Evolutionary conservation across 2,888 invertebrate species (phyloP).

Genomic region (Chloromyia formosa): DNA sequence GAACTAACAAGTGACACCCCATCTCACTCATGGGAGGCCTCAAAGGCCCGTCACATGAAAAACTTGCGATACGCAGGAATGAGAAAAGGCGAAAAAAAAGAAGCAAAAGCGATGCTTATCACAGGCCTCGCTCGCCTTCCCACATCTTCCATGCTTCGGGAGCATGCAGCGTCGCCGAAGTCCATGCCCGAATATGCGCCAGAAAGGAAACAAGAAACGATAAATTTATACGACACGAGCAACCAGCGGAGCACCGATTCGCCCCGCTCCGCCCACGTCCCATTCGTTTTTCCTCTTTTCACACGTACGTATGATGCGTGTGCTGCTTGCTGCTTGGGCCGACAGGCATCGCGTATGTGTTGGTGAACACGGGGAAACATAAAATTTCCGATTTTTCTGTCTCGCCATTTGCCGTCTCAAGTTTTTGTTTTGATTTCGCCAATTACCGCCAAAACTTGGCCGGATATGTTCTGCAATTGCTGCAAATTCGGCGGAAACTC

Average conservation of each 20-base stretch:
- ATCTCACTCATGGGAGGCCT: neutral
- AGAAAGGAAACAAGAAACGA: conserved; percentile 32
- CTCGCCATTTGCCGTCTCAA: conserved; percentile 42
- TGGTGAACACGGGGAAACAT: conserved; percentile 20
- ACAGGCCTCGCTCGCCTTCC: no score
- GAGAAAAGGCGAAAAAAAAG: neutral
- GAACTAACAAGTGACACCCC: neutral
- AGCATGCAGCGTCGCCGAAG: neutral
- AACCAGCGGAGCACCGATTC: conserved; percentile 13
- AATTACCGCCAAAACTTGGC: conserved; percentile 25
- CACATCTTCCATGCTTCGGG: neutral
- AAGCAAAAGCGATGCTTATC: neutral
- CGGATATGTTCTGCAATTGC: neutral
- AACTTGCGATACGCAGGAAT: neutral
- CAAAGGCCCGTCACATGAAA: no score
- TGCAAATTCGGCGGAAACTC: conserved; percentile 23
- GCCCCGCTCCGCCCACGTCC: conserved; percentile 38
- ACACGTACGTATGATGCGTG: conserved; percentile 29
- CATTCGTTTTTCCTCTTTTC: conserved; percentile 23
- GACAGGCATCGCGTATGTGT: conserved; percentile 35
- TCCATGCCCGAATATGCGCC: conserved; percentile 7
- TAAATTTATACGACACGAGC: conserved; percentile 17
- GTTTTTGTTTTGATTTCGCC: conserved; percentile 40
- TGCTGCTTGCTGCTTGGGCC: neutral
- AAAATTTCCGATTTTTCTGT: conserved; percentile 38